A percentile compares a stretch with the other conserved stretches of the same genome.
These are phyloP conservation scores for cattle (Bos taurus) DNA, from an alignment of 2,113 vertebrate species.

Conservation along the genomic window DNA sequence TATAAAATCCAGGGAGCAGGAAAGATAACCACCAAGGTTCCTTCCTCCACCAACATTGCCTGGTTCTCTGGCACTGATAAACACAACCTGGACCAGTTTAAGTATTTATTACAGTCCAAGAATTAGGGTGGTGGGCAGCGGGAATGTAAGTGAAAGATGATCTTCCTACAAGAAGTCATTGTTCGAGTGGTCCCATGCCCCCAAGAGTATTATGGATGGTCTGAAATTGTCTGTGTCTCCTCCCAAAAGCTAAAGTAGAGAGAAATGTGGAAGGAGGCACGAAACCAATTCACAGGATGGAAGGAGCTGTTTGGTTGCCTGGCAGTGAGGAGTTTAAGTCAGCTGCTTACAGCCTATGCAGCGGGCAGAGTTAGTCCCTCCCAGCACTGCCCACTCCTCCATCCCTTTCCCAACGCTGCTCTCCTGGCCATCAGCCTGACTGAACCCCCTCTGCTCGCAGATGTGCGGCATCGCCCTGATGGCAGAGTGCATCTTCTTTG, in stretches of 20 bases:
- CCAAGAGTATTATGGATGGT: not conserved
- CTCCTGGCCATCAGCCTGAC: not conserved
- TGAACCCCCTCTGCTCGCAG: constrained; percentile 59
- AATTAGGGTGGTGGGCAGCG: not conserved
- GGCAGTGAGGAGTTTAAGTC: not conserved
- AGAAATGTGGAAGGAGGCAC: not conserved
- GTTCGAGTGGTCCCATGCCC: not conserved
- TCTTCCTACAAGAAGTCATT: not conserved
- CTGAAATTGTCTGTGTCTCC: not conserved
- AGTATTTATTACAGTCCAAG: not conserved
- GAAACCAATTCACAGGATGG: not conserved
- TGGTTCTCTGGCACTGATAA: not conserved
- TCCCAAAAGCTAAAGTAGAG: not conserved
- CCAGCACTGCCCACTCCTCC: not conserved
- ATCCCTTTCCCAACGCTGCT: not conserved
- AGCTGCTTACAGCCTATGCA: not conserved
- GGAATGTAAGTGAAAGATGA: not conserved
- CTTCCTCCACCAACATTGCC: not conserved
- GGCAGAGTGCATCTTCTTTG: constrained; percentile 87
- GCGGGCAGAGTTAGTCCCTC: not conserved
- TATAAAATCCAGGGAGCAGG: not conserved
- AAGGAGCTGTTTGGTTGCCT: not conserved
- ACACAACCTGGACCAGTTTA: not conserved
- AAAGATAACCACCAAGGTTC: not conserved
- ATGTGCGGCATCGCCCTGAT: constrained; percentile 84